Evolutionary conservation across 2,888 invertebrate species (phyloP).

Genomic region (Microctonus hyperodae): DNA sequence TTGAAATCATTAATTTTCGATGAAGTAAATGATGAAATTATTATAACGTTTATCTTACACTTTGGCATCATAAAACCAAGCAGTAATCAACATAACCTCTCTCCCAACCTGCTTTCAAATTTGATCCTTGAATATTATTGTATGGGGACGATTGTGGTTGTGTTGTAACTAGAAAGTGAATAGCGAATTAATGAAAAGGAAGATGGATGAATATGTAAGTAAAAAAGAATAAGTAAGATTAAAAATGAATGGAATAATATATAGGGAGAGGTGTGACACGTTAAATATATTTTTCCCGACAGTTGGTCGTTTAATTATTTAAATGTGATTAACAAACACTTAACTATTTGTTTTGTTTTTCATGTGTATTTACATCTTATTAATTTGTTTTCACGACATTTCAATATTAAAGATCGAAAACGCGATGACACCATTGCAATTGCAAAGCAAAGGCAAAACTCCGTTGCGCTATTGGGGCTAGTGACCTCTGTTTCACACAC

Average conservation of each 20-base stretch:
- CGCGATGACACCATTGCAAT: constrained; percentile 34
- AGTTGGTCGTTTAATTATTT: background rate
- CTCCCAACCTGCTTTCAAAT: background rate
- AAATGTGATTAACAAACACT: background rate
- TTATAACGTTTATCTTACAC: background rate
- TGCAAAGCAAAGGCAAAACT: constrained; percentile 43
- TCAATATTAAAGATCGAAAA: background rate
- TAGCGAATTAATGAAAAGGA: constrained; percentile 14
- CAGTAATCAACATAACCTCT: constrained; percentile 26
- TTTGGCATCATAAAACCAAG: background rate
- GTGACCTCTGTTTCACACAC: constrained; percentile 58
- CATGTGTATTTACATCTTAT: background rate
- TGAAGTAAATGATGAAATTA: background rate
- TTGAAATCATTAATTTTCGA: background rate
- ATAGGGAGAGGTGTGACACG: constrained; percentile 4
- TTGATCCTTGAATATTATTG: background rate
- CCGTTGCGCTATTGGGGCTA: constrained; percentile 50
- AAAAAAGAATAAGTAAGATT: background rate
- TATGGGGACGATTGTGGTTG: background rate
- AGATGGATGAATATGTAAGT: background rate
- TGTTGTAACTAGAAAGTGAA: constrained; percentile 13
- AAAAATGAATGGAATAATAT: background rate
- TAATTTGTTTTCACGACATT: background rate
- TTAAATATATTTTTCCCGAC: constrained; percentile 10
- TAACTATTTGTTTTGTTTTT: background rate